Evolutionary conservation across 2,797 vertebrate species (phyloP).

Genomic region (Melopsittacus undulatus): DNA sequence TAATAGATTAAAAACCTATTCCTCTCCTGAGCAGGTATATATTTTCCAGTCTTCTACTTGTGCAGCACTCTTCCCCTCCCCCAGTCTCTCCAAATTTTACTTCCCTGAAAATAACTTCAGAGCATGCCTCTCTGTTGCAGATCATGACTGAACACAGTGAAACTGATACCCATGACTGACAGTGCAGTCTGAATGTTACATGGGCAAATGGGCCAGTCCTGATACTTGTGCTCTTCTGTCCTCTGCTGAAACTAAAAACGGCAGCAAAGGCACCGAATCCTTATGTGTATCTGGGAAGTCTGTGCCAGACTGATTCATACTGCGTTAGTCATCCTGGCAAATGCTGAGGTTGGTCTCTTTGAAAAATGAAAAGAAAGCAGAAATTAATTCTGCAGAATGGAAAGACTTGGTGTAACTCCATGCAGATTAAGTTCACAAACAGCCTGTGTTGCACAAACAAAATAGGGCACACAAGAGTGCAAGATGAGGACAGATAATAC

Average conservation of each 20-base stretch:
- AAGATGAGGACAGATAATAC: not conserved
- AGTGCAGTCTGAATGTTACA: not conserved
- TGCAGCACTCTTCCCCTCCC: not conserved
- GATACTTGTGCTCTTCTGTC: not conserved
- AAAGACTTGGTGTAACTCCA: not conserved
- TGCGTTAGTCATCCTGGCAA: slow-evolving; percentile 5
- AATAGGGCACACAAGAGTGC: not conserved
- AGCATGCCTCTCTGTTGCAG: not conserved
- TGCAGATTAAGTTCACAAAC: not conserved
- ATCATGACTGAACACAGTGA: not conserved
- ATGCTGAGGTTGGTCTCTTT: not conserved
- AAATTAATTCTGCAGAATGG: not conserved
- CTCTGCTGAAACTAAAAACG: not conserved
- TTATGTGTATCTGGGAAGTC: not conserved
- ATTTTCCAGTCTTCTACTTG: not conserved
- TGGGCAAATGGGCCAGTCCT: not conserved
- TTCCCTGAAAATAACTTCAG: not conserved
- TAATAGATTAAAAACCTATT: not conserved
- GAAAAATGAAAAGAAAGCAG: not conserved
- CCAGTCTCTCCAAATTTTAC: not conserved
- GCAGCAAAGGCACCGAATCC: not conserved
- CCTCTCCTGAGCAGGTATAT: not conserved
- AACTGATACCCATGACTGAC: not conserved
- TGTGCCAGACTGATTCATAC: slow-evolving; percentile 3
- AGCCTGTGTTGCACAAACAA: not conserved